phyloP scores from a whole-genome alignment of 2,888 invertebrate genomes.

The Taphrorychus bicolor region DNA sequence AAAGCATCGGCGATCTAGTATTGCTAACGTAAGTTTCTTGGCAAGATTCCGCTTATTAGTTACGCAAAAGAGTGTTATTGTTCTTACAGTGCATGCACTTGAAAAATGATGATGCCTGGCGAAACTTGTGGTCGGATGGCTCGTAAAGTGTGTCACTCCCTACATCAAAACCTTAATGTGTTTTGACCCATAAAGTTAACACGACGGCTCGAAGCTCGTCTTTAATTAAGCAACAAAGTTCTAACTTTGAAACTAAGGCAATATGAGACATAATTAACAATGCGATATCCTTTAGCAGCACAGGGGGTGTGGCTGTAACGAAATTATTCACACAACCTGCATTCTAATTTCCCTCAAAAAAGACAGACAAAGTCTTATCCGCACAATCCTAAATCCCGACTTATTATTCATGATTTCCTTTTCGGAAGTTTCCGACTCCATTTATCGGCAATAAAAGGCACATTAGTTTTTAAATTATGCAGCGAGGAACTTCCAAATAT shows the following conservation, averaged over 20 bases:
- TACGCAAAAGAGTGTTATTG: too few relatives aligned
- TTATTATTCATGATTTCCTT: slow-evolving; percentile 22
- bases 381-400: not conserved
- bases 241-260: not conserved
- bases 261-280: slow-evolving; percentile 9
- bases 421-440: slow-evolving; percentile 17
- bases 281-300: not conserved
- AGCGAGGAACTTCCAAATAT: slow-evolving; percentile 49
- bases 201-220: not conserved
- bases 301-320: not conserved
- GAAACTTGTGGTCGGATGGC: not conserved
- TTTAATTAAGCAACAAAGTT: slow-evolving; percentile 11
- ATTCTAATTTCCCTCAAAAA: too few relatives aligned
- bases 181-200: not conserved
- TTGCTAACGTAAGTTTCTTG: slow-evolving; percentile 27
- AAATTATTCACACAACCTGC: too few relatives aligned
- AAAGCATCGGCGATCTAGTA: slow-evolving; percentile 29
- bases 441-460: slow-evolving; percentile 52
- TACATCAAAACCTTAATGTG: not conserved
- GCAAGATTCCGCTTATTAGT: slow-evolving; percentile 24
- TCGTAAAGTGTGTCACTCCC: not conserved
- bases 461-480: slow-evolving; percentile 53
- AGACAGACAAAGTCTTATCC: not conserved
- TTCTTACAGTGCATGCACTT: too few relatives aligned
- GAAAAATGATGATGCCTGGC: too few relatives aligned